These are phyloP conservation scores for Nipponacmea schrenckii DNA, from an alignment of 2,888 invertebrate species.

Conservation along the genomic window DNA sequence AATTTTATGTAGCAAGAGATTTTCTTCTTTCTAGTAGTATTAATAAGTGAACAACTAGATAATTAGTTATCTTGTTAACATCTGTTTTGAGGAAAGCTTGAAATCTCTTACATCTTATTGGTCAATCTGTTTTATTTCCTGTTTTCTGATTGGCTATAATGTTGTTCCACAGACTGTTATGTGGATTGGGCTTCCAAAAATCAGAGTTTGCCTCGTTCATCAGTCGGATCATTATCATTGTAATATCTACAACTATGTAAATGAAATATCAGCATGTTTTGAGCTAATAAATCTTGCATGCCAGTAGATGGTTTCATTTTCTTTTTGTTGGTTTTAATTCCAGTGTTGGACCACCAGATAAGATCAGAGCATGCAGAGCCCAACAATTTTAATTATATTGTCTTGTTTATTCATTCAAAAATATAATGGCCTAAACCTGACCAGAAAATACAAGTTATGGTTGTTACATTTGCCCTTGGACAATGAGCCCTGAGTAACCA, in stretches of 20 bases:
- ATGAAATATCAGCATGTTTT: slow-evolving; percentile 8
- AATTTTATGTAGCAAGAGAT: no score
- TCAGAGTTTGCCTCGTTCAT: neutral
- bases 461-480: no score
- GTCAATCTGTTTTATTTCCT: slow-evolving; percentile 1
- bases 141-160: slow-evolving; percentile 6
- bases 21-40: neutral
- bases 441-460: no score
- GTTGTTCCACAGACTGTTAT: slow-evolving; percentile 8
- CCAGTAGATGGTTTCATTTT: neutral
- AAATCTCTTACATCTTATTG: neutral
- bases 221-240: neutral
- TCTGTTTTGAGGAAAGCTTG: no score
- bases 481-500: no score
- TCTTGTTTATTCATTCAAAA: no score
- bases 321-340: no score
- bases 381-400: no score
- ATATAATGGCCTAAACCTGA: no score
- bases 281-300: slow-evolving; percentile 9
- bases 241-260: slow-evolving; percentile 2
- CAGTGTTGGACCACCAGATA: no score
- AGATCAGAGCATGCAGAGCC: no score
- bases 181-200: slow-evolving; percentile 7
- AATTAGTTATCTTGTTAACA: neutral
- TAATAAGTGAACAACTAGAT: neutral